Evolutionary conservation across 2,888 invertebrate genomes (phyloP), one percentile per base, ranked within the genome.

Genomic region (Adelphocoris suturalis): DNA sequence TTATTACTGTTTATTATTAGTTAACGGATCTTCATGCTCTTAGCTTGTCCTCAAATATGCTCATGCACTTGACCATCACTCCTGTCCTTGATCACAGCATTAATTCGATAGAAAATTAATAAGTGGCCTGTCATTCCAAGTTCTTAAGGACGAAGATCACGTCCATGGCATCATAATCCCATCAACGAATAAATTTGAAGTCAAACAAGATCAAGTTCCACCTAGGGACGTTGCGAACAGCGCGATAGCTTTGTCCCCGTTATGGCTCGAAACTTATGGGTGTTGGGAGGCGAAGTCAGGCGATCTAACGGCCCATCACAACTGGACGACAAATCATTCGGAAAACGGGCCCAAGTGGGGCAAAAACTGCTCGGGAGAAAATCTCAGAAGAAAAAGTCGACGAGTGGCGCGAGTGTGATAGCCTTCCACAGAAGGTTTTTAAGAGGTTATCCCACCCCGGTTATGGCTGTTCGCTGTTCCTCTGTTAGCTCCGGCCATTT

Each of bases 301-400:
- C 68, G 19, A 68, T 68, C 68, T 7, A 23, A 68, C 68, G 68
- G 27, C 68, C 12, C 68, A 12, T 68, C 68, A 23, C 23, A 68
- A 68, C 68, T 23, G 68, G 23, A 68, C 68, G 68, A 68, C 68
- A 68, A 68, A 68, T 68, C 68, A 68, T 27, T 68, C 68, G 68
- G 68, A 68, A 68, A 68, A 68, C 27, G 68, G 27, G 9, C 23
- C 27, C 23, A 68, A 68, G 68, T 61, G 61, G 61, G 16, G 61
- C 7, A 19, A 19, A 19, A 19, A 19, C n/a, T 16, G 19, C n/a
- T 16, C 3, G 19, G 13, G 9, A 23, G 68, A 68, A 68, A 68
- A 68, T 68, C 68, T 23, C 68, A n/a, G 23, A 23, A 23, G 19
- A 68, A 61, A 68, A 68, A 68, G 23, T 68, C 68, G 68, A 68